phyloP scores from a whole-genome alignment of 2,797 vertebrate genomes.

The Xiphorhynchus erythropygius region DNA sequence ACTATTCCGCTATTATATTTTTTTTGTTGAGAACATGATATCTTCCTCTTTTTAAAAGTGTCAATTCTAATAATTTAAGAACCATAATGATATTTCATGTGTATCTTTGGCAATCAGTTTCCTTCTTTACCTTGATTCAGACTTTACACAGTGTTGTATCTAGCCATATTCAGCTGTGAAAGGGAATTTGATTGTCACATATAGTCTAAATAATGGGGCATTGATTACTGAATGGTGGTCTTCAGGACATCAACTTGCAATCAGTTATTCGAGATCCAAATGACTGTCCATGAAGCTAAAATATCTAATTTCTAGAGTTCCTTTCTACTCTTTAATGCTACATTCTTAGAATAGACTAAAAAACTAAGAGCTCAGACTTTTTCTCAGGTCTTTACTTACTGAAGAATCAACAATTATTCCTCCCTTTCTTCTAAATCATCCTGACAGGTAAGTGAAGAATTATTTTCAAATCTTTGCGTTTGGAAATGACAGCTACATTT shows the following conservation, averaged over 20 bases:
- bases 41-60: neutral
- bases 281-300: neutral
- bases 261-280: neutral
- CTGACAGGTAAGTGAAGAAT: neutral
- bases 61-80: neutral
- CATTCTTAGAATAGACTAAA: neutral
- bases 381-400: neutral
- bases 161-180: neutral
- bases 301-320: neutral
- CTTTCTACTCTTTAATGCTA: neutral
- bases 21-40: neutral
- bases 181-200: neutral
- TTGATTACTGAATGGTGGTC: neutral
- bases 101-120: neutral
- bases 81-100: neutral
- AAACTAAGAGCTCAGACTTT: neutral
- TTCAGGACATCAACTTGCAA: neutral
- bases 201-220: neutral
- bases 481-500: conserved; percentile 13
- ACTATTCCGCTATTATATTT: neutral
- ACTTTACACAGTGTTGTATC: neutral
- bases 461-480: conserved; percentile 30
- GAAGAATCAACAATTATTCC: neutral
- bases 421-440: neutral
- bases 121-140: neutral